Percentiles rank a stretch among this genome's conserved stretches.
These are phyloP conservation scores for Leptopilina clavipes DNA, from an alignment of 1,140 invertebrate species.

Conservation along the genomic window DNA sequence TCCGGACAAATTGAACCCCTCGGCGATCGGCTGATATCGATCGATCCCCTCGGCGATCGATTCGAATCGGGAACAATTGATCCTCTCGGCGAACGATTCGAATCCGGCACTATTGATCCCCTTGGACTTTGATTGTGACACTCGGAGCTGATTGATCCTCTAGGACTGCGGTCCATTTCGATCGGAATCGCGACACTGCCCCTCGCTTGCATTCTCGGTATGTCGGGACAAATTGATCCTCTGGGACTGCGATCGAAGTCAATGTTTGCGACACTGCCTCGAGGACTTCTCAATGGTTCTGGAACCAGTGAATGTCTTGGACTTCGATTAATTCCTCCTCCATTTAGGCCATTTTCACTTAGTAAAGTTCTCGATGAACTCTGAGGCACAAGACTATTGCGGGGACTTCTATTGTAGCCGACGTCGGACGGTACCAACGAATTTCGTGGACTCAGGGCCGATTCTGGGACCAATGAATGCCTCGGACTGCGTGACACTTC, in stretches of 20 bases:
- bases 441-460: conserved; percentile 69
- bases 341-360: conserved; percentile 59
- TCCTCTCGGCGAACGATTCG: conserved; percentile 77
- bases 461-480: conserved; percentile 69
- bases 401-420: conserved; percentile 78
- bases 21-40: conserved; percentile 75
- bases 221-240: conserved; percentile 77
- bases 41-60: conserved; percentile 78
- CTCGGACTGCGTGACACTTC: conserved; percentile 70
- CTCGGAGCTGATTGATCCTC: conserved; percentile 77
- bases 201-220: conserved; percentile 75
- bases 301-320: conserved; percentile 79
- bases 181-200: conserved; percentile 73
- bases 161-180: conserved; percentile 74
- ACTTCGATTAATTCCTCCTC: conserved; percentile 65
- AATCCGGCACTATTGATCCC: conserved; percentile 77
- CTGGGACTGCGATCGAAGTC: conserved; percentile 77
- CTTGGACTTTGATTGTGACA: conserved; percentile 75
- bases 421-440: conserved; percentile 73
- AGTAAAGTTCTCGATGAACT: conserved; percentile 55
- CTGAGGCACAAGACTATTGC: conserved; percentile 78
- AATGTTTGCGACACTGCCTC: conserved; percentile 71
- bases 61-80: conserved; percentile 76
- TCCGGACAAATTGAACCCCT: conserved; percentile 76
- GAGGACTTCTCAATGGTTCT: conserved; percentile 73